These are phyloP conservation scores for Scolopax mira DNA, from an alignment of 2,113 vertebrate species.

Conservation along the genomic window DNA sequence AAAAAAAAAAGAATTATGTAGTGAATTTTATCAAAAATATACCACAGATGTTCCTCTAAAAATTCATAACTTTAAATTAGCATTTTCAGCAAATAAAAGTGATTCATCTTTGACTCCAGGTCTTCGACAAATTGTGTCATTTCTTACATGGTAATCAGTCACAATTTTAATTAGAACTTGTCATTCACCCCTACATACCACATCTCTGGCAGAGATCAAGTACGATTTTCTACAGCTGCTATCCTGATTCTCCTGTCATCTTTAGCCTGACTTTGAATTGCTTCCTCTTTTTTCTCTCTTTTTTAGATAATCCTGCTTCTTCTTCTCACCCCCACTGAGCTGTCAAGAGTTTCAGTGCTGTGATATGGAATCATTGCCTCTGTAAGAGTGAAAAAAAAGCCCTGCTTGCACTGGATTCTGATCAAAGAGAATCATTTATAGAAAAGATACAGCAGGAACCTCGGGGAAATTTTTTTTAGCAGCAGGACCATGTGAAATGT, in stretches of 20 bases:
- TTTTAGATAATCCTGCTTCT: slow-evolving; percentile 49
- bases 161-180: slow-evolving; percentile 72
- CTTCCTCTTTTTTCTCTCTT: slow-evolving; percentile 24
- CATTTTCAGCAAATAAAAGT: slow-evolving; percentile 66
- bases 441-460: slow-evolving; percentile 61
- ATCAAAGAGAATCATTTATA: slow-evolving; percentile 80
- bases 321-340: slow-evolving; percentile 67
- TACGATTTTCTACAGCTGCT: slow-evolving; percentile 60
- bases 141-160: slow-evolving; percentile 64
- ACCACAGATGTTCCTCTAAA: slow-evolving; percentile 67
- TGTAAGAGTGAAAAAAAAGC: slow-evolving; percentile 37
- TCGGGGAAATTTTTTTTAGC: slow-evolving; percentile 48
- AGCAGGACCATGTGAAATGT: slow-evolving; percentile 37
- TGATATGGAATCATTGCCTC: slow-evolving; percentile 72
- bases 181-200: slow-evolving; percentile 53
- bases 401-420: slow-evolving; percentile 60
- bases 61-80: slow-evolving; percentile 64
- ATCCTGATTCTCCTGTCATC: slow-evolving; percentile 56
- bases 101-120: slow-evolving; percentile 46
- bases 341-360: slow-evolving; percentile 68
- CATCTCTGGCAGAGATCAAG: slow-evolving; percentile 62
- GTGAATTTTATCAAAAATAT: slow-evolving; percentile 9
- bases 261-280: slow-evolving; percentile 68
- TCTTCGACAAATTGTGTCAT: slow-evolving; percentile 45
- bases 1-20: neutral